Evolutionary conservation across 1,140 invertebrate species (phyloP).

Genomic region (Eueides isabella): DNA sequence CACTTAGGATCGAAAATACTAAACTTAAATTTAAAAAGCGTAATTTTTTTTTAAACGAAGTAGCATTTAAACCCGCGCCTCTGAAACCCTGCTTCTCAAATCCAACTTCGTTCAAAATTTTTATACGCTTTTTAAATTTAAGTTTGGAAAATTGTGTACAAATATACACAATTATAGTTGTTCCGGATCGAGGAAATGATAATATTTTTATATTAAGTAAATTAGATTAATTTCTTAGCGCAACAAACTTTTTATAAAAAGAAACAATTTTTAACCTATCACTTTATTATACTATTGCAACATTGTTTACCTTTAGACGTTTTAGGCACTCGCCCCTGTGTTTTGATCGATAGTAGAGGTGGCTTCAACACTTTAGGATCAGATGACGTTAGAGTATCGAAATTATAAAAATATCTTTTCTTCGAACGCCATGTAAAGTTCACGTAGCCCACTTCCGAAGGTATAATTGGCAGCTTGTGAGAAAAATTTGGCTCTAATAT

Average conservation of each 20-base stretch:
- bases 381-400: conserved; percentile 91
- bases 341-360: conserved; percentile 93
- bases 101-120: too few relatives aligned
- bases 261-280: not conserved
- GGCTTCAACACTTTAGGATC: conserved; percentile 92
- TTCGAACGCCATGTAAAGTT: conserved; percentile 96
- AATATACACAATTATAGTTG: too few relatives aligned
- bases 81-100: too few relatives aligned
- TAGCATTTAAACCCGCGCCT: too few relatives aligned
- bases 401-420: conserved; percentile 94
- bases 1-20: too few relatives aligned
- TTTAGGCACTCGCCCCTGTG: conserved; percentile 91
- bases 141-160: too few relatives aligned
- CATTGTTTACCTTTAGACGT: conserved; percentile 88
- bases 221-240: too few relatives aligned
- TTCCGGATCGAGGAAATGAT: too few relatives aligned
- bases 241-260: not conserved
- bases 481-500: conserved; percentile 95
- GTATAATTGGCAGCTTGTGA: conserved; percentile 93
- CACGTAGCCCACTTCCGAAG: conserved; percentile 93
- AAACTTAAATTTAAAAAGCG: too few relatives aligned
- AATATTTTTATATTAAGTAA: too few relatives aligned
- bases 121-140: too few relatives aligned
- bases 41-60: too few relatives aligned
- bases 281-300: not conserved